Conservation (phyloP, 2,888 invertebrate genomes). For the Trileptium ribeirensis region DNA sequence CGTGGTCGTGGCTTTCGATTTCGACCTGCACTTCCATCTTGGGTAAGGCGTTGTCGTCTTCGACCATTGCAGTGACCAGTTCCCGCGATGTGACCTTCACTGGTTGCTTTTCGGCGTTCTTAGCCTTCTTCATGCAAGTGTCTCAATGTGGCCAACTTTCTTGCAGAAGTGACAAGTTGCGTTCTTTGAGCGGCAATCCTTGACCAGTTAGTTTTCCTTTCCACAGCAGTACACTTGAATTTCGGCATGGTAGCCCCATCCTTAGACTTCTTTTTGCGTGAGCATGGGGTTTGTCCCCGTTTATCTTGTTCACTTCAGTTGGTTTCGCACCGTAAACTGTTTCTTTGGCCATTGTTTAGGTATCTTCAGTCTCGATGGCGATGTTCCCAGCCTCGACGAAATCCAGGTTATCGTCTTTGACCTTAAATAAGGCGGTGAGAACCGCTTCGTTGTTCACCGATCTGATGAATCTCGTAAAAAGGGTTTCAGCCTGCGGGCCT, state of each 20-base stretch:
- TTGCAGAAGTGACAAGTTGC: background rate
- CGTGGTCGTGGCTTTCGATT: constrained; percentile 3
- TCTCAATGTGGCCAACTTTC: background rate
- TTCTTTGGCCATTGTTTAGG: constrained; percentile 21
- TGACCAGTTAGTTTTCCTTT: background rate
- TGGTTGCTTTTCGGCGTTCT: too few species aligned
- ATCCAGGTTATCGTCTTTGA: constrained; percentile 31
- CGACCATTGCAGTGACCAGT: too few species aligned
- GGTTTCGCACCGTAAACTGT: background rate
- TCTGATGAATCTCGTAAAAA: constrained; percentile 21
- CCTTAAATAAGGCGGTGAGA: constrained; percentile 33
- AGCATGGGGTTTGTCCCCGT: too few species aligned
- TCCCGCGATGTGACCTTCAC: too few species aligned
- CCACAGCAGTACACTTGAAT: background rate
- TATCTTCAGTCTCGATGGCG: constrained; percentile 34
- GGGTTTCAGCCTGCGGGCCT: background rate
- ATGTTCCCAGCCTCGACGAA: constrained; percentile 28
- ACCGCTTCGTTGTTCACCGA: constrained; percentile 29
- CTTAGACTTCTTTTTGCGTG: too few species aligned
- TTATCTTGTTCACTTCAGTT: too few species aligned
- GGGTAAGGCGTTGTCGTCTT: background rate
- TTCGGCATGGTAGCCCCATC: too few species aligned
- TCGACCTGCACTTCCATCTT: constrained; percentile 24
- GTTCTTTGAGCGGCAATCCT: background rate
- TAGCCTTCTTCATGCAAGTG: background rate